These are phyloP conservation scores for Leucophenga maculata DNA, from an alignment of 2,888 invertebrate species.

Conservation along the genomic window DNA sequence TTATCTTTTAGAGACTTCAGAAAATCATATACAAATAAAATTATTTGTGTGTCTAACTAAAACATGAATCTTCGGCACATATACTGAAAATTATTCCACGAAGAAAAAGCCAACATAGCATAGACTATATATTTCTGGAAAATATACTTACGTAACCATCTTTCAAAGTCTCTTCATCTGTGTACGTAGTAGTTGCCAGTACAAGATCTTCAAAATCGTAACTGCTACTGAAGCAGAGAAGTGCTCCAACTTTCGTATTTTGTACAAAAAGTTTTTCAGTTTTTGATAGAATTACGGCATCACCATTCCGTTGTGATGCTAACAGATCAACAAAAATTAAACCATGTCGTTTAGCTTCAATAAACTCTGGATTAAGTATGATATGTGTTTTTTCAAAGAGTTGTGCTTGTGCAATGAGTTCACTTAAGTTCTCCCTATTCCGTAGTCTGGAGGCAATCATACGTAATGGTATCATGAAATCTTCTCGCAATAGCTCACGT, in stretches of 20 bases:
- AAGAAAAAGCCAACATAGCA: too few relatives aligned
- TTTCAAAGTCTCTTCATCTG: conserved; percentile 73
- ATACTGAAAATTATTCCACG: too few relatives aligned
- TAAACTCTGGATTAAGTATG: conserved; percentile 56
- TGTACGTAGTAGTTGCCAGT: conserved; percentile 77
- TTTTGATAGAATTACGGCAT: conserved; percentile 12
- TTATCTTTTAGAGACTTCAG: too few relatives aligned
- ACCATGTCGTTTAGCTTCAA: conserved; percentile 53
- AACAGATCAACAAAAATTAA: conserved; percentile 60
- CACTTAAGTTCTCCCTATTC: neutral
- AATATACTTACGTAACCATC: conserved; percentile 75
- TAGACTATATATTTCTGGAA: conserved; percentile 2
- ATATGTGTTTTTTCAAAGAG: conserved; percentile 57
- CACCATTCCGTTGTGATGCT: conserved; percentile 32
- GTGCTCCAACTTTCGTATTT: conserved; percentile 75
- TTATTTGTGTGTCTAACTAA: too few relatives aligned
- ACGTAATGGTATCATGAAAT: conserved; percentile 82
- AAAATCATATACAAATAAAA: too few relatives aligned
- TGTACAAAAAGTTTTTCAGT: conserved; percentile 24
- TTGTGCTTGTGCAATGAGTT: conserved; percentile 34
- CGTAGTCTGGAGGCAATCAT: conserved; percentile 66
- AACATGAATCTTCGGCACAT: conserved; percentile 33
- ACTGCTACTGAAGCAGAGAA: conserved; percentile 61
- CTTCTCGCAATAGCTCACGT: conserved; percentile 84
- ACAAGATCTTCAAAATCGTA: conserved; percentile 14